Conservation (phyloP, 1,140 invertebrate species). For the Solenopsis invicta region DNA sequence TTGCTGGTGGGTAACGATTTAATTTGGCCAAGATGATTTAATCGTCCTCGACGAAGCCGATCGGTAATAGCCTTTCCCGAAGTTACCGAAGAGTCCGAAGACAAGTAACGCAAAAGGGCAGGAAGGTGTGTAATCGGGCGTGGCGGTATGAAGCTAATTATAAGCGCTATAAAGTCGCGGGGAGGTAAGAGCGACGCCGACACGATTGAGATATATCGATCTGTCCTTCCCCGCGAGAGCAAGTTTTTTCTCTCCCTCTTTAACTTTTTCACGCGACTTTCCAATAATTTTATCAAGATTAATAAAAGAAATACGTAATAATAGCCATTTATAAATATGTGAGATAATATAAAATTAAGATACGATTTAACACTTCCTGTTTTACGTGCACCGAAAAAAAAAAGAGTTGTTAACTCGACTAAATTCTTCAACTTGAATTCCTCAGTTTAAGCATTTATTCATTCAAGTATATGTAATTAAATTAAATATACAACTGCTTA, state of each 20-base stretch:
- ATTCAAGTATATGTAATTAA: too few species aligned
- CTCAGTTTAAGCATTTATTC: too few species aligned
- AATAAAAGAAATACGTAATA: constrained; percentile 57
- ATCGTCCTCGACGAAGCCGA: background rate
- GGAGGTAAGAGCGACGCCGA: constrained; percentile 31
- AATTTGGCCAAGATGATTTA: constrained; percentile 14
- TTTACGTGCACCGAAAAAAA: background rate
- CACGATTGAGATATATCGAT: constrained; percentile 36
- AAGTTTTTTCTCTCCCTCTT: background rate
- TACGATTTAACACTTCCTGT: background rate
- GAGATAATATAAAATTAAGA: constrained; percentile 20
- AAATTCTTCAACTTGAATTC: too few species aligned
- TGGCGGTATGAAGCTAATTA: constrained; percentile 79
- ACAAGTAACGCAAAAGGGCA: constrained; percentile 47
- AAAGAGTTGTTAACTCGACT: too few species aligned
- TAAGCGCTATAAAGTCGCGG: constrained; percentile 71
- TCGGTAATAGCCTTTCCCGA: background rate
- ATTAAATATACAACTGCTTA: too few species aligned
- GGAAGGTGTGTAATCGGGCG: constrained; percentile 77
- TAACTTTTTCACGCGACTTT: constrained; percentile 16
- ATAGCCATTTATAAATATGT: constrained; percentile 56
- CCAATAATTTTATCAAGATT: constrained; percentile 27
- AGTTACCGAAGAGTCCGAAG: constrained; percentile 33
- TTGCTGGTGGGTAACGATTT: background rate
- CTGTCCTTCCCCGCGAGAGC: background rate